Percentiles rank a stretch among this genome's conserved stretches.
Conservation (phyloP, 1,140 invertebrate species). For the Pogonomyrmex barbatus region DNA sequence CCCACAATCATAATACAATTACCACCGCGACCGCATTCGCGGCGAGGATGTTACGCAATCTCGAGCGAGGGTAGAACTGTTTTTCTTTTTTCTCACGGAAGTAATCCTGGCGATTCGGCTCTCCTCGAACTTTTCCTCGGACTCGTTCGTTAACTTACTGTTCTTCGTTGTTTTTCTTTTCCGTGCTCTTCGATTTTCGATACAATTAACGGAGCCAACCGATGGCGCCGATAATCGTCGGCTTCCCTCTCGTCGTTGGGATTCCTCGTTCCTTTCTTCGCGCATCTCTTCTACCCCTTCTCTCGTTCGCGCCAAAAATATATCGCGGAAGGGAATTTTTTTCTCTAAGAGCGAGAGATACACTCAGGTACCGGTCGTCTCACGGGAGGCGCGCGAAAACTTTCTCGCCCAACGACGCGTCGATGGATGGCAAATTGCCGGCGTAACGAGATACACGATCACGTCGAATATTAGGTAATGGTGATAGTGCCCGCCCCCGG, state of each 20-base stretch:
- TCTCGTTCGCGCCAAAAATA: not conserved
- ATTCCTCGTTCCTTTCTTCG: not conserved
- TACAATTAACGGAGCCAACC: not conserved
- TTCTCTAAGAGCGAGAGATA: not conserved
- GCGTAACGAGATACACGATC: conserved; percentile 71
- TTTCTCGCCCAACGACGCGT: conserved; percentile 47
- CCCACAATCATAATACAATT: conserved; percentile 50
- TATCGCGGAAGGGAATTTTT: conserved; percentile 6
- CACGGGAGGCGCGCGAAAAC: not conserved
- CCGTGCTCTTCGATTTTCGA: not conserved
- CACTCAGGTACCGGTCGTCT: conserved; percentile 1
- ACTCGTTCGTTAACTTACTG: no score
- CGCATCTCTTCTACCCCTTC: not conserved
- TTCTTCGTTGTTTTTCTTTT: not conserved
- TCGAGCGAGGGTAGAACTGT: not conserved
- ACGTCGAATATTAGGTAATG: conserved; percentile 72
- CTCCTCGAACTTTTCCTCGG: not conserved
- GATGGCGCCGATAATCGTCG: not conserved
- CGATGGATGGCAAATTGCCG: conserved; percentile 64
- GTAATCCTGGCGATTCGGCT: not conserved
- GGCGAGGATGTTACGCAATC: conserved; percentile 19
- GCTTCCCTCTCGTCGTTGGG: not conserved
- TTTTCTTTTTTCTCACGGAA: conserved; percentile 3
- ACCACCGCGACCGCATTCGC: not conserved
- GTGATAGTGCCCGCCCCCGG: conserved; percentile 54